A percentile compares a stretch with the other conserved stretches of the same genome.
These are phyloP conservation scores for Poeciliopsis paucimaculata DNA, from an alignment of 2,797 vertebrate species.

Conservation along the genomic window DNA sequence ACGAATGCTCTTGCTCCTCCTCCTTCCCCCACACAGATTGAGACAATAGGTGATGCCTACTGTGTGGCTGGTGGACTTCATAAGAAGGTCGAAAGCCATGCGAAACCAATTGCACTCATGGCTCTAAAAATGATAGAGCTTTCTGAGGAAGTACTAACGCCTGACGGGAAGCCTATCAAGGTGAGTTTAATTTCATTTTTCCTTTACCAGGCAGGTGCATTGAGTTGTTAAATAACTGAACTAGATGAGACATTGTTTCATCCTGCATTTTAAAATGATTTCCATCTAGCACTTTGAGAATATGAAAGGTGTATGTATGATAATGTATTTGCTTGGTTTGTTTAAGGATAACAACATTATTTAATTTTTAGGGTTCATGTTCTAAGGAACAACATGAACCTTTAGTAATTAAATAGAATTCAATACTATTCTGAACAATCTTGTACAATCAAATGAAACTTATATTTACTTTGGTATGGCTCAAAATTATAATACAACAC, in stretches of 20 bases:
- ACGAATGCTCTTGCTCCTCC: neutral
- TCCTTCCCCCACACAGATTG: conserved; percentile 84
- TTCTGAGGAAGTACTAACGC: conserved; percentile 96
- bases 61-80: conserved; percentile 96
- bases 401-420: too few relatives aligned
- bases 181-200: conserved; percentile 72
- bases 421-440: neutral
- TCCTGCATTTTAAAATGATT: neutral
- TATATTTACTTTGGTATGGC: neutral
- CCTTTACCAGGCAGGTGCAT: neutral
- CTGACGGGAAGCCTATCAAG: conserved; percentile 95
- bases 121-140: conserved; percentile 99
- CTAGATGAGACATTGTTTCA: neutral
- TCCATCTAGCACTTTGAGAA: neutral
- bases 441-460: neutral
- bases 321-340: neutral
- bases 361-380: neutral
- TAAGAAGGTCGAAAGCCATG: conserved; percentile 93
- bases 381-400: neutral
- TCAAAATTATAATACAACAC: neutral
- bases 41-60: conserved; percentile 98
- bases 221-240: neutral
- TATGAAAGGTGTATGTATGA: neutral
- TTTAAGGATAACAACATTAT: neutral
- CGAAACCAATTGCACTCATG: conserved; percentile 96